These are phyloP conservation scores for Sorex araneus DNA, from an alignment of 2,113 vertebrate genomes.

Conservation along the genomic window DNA sequence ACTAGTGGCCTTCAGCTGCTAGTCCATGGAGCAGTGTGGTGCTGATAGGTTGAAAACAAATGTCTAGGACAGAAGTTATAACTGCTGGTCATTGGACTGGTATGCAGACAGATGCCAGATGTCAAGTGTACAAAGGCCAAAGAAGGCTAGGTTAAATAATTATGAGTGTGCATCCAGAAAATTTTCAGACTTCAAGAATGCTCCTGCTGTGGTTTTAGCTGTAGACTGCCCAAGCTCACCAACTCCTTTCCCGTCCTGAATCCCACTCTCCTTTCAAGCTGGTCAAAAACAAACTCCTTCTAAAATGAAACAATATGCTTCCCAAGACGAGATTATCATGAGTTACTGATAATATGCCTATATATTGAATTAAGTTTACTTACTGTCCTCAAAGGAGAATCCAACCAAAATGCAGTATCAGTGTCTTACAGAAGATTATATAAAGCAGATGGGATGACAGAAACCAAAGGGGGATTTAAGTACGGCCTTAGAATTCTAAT, in stretches of 20 bases:
- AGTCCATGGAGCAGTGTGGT: no score
- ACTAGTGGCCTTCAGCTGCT: background rate
- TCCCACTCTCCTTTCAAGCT: background rate
- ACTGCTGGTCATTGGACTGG: no score
- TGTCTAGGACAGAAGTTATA: no score
- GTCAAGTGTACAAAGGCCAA: no score
- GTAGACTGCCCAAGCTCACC: background rate
- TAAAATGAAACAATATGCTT: background rate
- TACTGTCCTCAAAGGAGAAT: conserved; percentile 79
- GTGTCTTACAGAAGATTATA: conserved; percentile 83
- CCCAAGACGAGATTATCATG: background rate
- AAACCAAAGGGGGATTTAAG: conserved; percentile 82
- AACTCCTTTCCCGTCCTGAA: background rate
- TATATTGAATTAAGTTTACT: conserved; percentile 55
- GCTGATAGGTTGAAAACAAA: no score
- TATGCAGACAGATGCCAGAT: no score
- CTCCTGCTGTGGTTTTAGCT: background rate
- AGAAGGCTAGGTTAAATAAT: background rate
- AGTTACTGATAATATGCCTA: background rate
- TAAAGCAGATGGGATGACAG: conserved; percentile 82
- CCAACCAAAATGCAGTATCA: conserved; percentile 85
- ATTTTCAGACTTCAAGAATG: background rate
- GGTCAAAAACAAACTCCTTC: background rate
- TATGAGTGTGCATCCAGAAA: background rate
- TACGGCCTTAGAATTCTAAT: conserved; percentile 75